A percentile compares a stretch with the other conserved stretches of the same genome.
These are phyloP conservation scores for Cheilosia impressa DNA, from an alignment of 2,888 invertebrate species.

Conservation along the genomic window DNA sequence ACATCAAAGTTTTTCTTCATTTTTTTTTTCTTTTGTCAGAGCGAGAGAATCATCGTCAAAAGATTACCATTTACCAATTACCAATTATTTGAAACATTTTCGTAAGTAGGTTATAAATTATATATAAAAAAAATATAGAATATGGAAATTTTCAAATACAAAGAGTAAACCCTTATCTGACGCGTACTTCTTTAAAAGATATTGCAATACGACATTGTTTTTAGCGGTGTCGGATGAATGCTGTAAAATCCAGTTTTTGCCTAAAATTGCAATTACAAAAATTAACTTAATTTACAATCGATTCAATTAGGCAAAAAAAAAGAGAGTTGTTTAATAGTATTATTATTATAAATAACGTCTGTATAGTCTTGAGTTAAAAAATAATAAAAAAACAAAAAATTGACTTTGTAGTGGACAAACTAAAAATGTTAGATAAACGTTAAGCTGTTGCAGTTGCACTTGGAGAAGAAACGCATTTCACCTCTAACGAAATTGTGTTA, in stretches of 20 bases:
- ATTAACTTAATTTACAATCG: slow-evolving; percentile 81
- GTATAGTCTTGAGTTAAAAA: slow-evolving; percentile 42
- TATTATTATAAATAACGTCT: slow-evolving; percentile 34
- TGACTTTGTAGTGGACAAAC: slow-evolving; percentile 34
- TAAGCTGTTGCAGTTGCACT: slow-evolving; percentile 16
- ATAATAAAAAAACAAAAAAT: slow-evolving; percentile 13
- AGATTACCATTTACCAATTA: slow-evolving; percentile 46
- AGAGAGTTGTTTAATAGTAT: slow-evolving; percentile 25
- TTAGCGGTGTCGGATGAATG: slow-evolving; percentile 92
- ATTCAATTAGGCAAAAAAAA: slow-evolving; percentile 61
- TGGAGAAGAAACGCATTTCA: not conserved
- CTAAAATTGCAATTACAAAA: slow-evolving; percentile 85
- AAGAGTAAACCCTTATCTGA: slow-evolving; percentile 79
- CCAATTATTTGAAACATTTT: slow-evolving; percentile 38
- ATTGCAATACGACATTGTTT: slow-evolving; percentile 94
- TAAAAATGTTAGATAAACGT: slow-evolving; percentile 18
- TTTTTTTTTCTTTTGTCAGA: slow-evolving; percentile 37
- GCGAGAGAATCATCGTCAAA: slow-evolving; percentile 40
- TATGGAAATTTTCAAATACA: slow-evolving; percentile 68
- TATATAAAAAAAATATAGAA: slow-evolving; percentile 49
- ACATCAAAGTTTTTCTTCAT: slow-evolving; percentile 31
- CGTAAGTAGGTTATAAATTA: slow-evolving; percentile 21
- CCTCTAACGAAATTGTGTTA: too few species aligned
- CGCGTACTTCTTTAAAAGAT: slow-evolving; percentile 93
- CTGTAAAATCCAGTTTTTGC: slow-evolving; percentile 98